phyloP scores from a whole-genome alignment of 2,888 invertebrate species.

The Leptinotarsa juncta region DNA sequence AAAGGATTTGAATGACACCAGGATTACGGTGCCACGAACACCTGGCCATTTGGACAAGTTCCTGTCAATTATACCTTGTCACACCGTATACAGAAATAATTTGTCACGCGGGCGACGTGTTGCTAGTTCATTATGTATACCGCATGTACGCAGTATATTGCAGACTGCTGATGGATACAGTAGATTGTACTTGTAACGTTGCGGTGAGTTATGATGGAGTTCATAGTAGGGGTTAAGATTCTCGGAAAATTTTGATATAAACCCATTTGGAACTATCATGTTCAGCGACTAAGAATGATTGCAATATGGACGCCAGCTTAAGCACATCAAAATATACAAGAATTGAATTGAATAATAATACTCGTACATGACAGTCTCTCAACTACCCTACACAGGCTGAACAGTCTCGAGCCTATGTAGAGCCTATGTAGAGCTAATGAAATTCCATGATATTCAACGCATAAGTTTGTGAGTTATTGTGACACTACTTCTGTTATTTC shows the following conservation, averaged over 20 bases:
- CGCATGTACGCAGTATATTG: slow-evolving; percentile 24
- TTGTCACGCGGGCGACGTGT: slow-evolving; percentile 35
- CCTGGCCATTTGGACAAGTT: slow-evolving; percentile 42
- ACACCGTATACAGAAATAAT: slow-evolving; percentile 39
- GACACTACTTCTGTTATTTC: too few relatives aligned
- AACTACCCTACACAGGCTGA: too few relatives aligned
- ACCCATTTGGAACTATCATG: neutral
- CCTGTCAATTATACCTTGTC: slow-evolving; percentile 42
- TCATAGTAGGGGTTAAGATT: neutral
- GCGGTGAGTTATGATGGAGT: slow-evolving; percentile 7
- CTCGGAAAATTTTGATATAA: neutral
- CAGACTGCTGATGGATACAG: neutral
- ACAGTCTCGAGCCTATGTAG: too few relatives aligned
- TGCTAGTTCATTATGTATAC: slow-evolving; percentile 38
- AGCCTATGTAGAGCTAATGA: too few relatives aligned
- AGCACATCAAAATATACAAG: too few relatives aligned
- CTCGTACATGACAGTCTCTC: too few relatives aligned
- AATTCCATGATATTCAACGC: too few relatives aligned
- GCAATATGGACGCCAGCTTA: too few relatives aligned
- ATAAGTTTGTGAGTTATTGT: too few relatives aligned
- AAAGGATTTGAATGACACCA: slow-evolving; percentile 41
- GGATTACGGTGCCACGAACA: slow-evolving; percentile 41
- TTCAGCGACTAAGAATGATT: neutral
- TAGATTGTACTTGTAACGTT: slow-evolving; percentile 10
- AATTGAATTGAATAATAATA: too few relatives aligned